Evolutionary conservation across 2,797 vertebrate genomes (phyloP).

Genomic region (Poecilia picta): DNA sequence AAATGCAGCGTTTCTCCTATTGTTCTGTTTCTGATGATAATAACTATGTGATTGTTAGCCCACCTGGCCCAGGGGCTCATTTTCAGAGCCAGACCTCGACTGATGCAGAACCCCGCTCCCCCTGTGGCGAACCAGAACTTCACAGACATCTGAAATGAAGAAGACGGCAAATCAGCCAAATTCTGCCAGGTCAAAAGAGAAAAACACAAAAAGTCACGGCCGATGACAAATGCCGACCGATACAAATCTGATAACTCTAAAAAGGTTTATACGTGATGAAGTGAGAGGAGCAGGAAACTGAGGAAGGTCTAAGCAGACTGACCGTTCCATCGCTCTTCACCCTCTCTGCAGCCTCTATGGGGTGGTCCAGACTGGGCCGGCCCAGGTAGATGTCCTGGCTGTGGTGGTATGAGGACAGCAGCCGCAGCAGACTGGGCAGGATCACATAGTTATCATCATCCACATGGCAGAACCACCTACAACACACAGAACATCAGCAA

Average conservation of each 20-base stretch:
- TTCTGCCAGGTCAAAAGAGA: neutral
- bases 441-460: slow-evolving; percentile 98
- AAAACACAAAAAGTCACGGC: neutral
- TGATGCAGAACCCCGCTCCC: slow-evolving; percentile 97
- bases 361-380: slow-evolving; percentile 94
- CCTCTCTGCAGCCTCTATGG: slow-evolving; percentile 92
- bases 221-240: no score
- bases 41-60: neutral
- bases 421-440: slow-evolving; percentile 82
- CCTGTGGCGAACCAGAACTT: slow-evolving; percentile 99
- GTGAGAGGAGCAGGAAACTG: neutral
- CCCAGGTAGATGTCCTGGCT: slow-evolving; percentile 94
- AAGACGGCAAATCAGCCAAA: neutral
- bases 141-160: slow-evolving; percentile 81
- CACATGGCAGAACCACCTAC: slow-evolving; percentile 98
- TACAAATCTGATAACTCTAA: neutral
- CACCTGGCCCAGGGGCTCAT: slow-evolving; percentile 99
- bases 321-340: slow-evolving; percentile 91
- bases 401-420: slow-evolving; percentile 91
- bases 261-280: neutral
- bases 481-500: slow-evolving; percentile 13
- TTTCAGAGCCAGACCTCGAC: slow-evolving; percentile 95
- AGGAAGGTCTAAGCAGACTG: slow-evolving; percentile 51
- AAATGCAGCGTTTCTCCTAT: neutral
- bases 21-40: neutral